Evolutionary conservation across 2,113 vertebrate species (phyloP), one percentile per base, ranked within the genome.

Genomic region (Paramisgurnus dabryanus): DNA sequence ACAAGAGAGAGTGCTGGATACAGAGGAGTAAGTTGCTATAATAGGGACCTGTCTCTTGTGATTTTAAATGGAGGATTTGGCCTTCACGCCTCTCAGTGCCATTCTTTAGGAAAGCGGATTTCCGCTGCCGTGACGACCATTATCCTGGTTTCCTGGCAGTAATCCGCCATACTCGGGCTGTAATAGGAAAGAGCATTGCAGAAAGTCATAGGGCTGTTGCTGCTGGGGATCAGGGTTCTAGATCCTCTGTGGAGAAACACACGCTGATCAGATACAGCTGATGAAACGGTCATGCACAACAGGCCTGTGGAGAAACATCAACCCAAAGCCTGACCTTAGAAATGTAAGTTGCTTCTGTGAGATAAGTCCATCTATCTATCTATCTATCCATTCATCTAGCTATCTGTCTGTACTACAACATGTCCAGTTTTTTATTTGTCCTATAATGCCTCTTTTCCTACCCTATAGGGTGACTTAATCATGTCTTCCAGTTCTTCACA

Each of bases 51-150:
- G 57, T 81, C 70, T 83, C 63, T 74, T 4, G 65, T 53, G 74
- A 68, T 78, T 85, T 82, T 85, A 80, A 83, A 80, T 72, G 73
- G 67, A 77, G 81, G 79, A 85, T 83, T 83, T 85, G 84, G 81
- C 64, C 74, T 85, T 83, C 82, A 85, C 63, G 79, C 84, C 53
- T 85, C 70, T 80, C 84, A 71, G 73, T 65, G 65, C 49, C 76
- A 58, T 69, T 81, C 79, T 85, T 81, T 71, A 81, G 79, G 82
- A 83, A 83, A 85, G 82, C 81, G 82, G 84, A 85, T 85, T 83
- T 79, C 78, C 66, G 55, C 70, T 57, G 60, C 68, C 61, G 70
- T 75, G 76, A 81, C 67, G 81, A n/a, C 84, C 82, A 83, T 85
- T 85, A 85, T 85, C 84, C 84, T 50, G 65, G 79, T 57, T 79